These are phyloP conservation scores for Ophioninae sp. DNA, from an alignment of 2,888 invertebrate species.

Conservation along the genomic window DNA sequence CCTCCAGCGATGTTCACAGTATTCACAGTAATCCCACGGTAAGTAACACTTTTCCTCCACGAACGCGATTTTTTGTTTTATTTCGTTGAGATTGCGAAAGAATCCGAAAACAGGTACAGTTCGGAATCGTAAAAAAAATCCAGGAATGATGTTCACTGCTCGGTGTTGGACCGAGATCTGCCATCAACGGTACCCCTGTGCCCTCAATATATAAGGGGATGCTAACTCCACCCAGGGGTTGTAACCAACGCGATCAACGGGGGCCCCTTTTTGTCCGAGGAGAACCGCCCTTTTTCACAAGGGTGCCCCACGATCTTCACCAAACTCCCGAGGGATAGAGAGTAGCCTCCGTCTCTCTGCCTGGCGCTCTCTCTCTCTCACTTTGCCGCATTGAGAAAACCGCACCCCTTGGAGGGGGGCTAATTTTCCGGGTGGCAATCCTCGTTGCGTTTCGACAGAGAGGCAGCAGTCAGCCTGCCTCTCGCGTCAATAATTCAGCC, in stretches of 20 bases:
- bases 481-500: slow-evolving; percentile 44
- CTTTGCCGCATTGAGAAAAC: slow-evolving; percentile 44
- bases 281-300: slow-evolving; percentile 75
- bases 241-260: slow-evolving; percentile 66
- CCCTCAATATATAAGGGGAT: slow-evolving; percentile 69
- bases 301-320: slow-evolving; percentile 68
- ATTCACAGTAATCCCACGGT: slow-evolving; percentile 63
- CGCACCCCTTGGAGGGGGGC: slow-evolving; percentile 69
- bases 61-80: not conserved
- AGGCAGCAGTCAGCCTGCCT: slow-evolving; percentile 25
- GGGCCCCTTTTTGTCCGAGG: slow-evolving; percentile 71
- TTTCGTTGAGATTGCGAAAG: not conserved
- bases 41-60: slow-evolving; percentile 35
- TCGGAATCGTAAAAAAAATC: slow-evolving; percentile 15
- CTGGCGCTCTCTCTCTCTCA: not conserved
- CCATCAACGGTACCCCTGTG: slow-evolving; percentile 62
- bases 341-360: slow-evolving; percentile 21
- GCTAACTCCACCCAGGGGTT: slow-evolving; percentile 80
- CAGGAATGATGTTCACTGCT: slow-evolving; percentile 58
- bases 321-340: slow-evolving; percentile 56
- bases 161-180: slow-evolving; percentile 72
- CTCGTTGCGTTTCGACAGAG: slow-evolving; percentile 40
- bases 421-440: slow-evolving; percentile 77
- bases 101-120: not conserved
- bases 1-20: slow-evolving; percentile 37